These are phyloP conservation scores for Onychomys torridus DNA, from an alignment of 2,797 vertebrate genomes.

Conservation along the genomic window DNA sequence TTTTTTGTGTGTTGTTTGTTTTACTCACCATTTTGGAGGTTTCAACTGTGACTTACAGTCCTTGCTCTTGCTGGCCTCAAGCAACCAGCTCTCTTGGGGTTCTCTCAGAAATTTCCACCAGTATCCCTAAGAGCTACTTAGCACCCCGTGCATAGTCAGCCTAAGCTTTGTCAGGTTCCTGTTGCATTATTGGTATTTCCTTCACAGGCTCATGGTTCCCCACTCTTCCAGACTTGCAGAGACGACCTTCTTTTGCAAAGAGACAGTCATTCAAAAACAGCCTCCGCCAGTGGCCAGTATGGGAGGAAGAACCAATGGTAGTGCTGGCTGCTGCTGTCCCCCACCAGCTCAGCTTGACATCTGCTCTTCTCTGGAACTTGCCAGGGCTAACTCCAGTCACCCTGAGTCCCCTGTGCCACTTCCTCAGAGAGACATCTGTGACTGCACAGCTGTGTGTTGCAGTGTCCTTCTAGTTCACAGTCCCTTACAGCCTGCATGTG, in stretches of 20 bases:
- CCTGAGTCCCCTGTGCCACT: not conserved
- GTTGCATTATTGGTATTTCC: not conserved
- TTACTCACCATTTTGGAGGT: not conserved
- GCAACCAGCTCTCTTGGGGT: not conserved
- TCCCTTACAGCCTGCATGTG: not conserved
- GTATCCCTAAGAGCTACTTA: not conserved
- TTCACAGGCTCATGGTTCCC: not conserved
- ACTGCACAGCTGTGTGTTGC: not conserved
- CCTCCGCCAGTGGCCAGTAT: rapidly evolving
- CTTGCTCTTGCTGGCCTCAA: not conserved
- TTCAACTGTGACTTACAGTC: not conserved
- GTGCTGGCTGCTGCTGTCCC: rapidly evolving
- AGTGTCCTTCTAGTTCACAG: not conserved
- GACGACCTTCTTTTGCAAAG: not conserved
- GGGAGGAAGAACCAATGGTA: not conserved
- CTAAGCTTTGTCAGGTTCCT: not conserved
- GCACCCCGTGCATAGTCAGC: not conserved
- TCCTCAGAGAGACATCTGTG: not conserved
- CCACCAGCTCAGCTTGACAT: rapidly evolving
- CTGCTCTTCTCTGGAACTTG: not conserved
- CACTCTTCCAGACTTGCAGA: not conserved
- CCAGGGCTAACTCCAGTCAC: not conserved
- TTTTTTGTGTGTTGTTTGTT: not conserved
- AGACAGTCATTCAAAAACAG: not conserved
- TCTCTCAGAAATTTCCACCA: not conserved